phyloP scores from a whole-genome alignment of 2,797 vertebrate species.

The Florisuga fusca region DNA sequence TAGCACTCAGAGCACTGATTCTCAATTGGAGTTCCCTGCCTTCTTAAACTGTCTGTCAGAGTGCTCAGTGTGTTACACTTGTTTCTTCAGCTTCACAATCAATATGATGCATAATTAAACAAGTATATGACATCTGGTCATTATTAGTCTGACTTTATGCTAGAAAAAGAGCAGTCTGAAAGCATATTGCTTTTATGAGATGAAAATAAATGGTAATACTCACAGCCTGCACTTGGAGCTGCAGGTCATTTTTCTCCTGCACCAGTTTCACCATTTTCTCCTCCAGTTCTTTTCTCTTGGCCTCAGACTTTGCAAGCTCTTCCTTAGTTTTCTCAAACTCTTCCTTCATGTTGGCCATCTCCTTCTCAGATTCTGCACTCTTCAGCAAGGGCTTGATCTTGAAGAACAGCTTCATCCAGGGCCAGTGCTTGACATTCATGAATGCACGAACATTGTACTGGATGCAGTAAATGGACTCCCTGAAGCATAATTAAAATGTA shows the following conservation, averaged over 20 bases:
- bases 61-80: background rate
- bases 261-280: conserved; percentile 2
- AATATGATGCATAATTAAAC: background rate
- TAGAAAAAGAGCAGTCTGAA: background rate
- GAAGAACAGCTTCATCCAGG: conserved; percentile 93
- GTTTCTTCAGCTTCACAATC: background rate
- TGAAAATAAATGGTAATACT: background rate
- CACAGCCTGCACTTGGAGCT: conserved; percentile 34
- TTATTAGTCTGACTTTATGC: background rate
- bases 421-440: conserved; percentile 74
- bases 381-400: conserved; percentile 89
- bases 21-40: background rate
- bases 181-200: background rate
- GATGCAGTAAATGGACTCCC: background rate
- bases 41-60: background rate
- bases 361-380: conserved; percentile 88
- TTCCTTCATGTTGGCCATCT: conserved; percentile 89
- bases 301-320: background rate
- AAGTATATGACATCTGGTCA: background rate
- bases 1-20: background rate
- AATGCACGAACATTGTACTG: background rate
- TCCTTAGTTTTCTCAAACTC: conserved; percentile 87
- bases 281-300: conserved; percentile 19
- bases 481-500: background rate
- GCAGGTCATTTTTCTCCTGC: conserved; percentile 12